These are phyloP conservation scores for Vanacampus margaritifer DNA, from an alignment of 2,113 vertebrate species.

Conservation along the genomic window DNA sequence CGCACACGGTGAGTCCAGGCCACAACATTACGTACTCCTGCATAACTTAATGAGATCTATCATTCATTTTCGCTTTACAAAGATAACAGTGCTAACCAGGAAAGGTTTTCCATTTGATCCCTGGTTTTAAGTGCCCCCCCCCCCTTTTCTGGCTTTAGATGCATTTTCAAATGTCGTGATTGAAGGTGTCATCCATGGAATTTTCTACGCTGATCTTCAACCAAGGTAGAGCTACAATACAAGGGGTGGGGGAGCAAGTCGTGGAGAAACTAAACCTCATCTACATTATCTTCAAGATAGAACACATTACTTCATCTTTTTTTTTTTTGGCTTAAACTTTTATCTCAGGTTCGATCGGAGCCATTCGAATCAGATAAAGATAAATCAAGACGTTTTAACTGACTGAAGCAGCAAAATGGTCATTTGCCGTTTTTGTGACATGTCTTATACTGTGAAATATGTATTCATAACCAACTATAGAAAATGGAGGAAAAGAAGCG, in stretches of 20 bases:
- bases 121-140: too few relatives aligned
- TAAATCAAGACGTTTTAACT: neutral
- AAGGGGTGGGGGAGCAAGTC: neutral
- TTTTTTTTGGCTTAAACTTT: neutral
- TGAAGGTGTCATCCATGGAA: slow-evolving; percentile 75
- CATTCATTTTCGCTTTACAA: too few relatives aligned
- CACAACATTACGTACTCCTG: too few relatives aligned
- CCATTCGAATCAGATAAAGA: neutral
- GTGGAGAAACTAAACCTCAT: neutral
- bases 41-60: too few relatives aligned
- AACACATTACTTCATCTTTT: neutral
- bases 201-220: slow-evolving; percentile 76
- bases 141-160: slow-evolving; percentile 55
- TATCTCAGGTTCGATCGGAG: neutral
- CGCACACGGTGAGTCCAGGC: slow-evolving; percentile 80
- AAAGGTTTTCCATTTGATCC: too few relatives aligned
- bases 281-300: neutral
- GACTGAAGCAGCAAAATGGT: neutral
- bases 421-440: neutral
- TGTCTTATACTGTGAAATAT: neutral
- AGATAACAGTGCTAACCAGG: too few relatives aligned
- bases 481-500: neutral
- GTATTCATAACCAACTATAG: neutral
- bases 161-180: slow-evolving; percentile 74
- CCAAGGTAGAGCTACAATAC: slow-evolving; percentile 64